These are phyloP conservation scores for Pseudochaenichthys georgianus DNA, from an alignment of 2,797 vertebrate species.

Conservation along the genomic window DNA sequence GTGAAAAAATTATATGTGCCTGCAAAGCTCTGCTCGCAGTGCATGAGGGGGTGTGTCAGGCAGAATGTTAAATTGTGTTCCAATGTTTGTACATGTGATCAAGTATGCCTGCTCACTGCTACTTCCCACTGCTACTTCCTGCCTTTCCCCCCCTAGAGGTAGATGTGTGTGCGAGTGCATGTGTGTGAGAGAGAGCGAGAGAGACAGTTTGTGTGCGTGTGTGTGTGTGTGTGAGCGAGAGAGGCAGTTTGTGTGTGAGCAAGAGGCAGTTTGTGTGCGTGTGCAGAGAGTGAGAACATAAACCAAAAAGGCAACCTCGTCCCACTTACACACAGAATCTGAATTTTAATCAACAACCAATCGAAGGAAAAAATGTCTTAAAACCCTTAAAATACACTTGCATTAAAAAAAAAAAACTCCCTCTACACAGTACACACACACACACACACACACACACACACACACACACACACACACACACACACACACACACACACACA, in stretches of 20 bases:
- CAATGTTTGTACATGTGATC: conserved; percentile 86
- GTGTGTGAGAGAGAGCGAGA: not conserved
- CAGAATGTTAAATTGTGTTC: conserved; percentile 82
- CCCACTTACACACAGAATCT: conserved; percentile 41
- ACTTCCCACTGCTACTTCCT: conserved; percentile 82
- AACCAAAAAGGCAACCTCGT: conserved; percentile 52
- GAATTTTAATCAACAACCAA: conserved; percentile 28
- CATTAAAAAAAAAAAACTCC: conserved; percentile 21
- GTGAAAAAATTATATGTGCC: conserved; percentile 45
- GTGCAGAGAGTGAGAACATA: conserved; percentile 48
- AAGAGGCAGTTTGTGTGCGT: conserved; percentile 1
- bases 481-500: not conserved
- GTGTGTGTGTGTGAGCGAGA: conserved; percentile 19
- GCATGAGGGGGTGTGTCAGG: conserved; percentile 82
- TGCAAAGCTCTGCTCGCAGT: conserved; percentile 43
- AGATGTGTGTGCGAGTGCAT: conserved; percentile 41
- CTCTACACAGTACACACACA: not conserved
- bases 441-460: not conserved
- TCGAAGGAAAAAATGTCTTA: conserved; percentile 17
- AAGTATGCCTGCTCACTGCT: conserved; percentile 78
- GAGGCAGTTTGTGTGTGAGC: not conserved
- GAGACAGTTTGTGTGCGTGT: conserved; percentile 8
- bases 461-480: too few relatives aligned
- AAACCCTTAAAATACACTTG: conserved; percentile 12
- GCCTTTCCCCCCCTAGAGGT: conserved; percentile 73